Conservation (phyloP, 2,888 invertebrate species). For the Drosophila mulleri region DNA sequence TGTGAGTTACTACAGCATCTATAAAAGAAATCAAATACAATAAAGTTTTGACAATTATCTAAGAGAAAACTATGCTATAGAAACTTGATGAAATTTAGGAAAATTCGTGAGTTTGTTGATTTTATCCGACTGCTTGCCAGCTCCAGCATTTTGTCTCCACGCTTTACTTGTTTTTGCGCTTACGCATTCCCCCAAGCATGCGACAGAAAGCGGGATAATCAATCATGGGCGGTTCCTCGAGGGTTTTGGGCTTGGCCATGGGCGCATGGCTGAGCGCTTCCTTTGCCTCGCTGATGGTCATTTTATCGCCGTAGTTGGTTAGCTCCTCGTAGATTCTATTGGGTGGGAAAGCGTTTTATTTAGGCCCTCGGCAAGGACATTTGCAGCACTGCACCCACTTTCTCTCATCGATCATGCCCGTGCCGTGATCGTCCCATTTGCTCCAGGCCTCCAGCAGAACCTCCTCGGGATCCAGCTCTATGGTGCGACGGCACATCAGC, state of each 20-base stretch:
- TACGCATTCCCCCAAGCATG: slow-evolving; percentile 87
- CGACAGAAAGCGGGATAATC: slow-evolving; percentile 88
- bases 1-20: neutral
- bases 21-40: neutral
- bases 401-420: slow-evolving; percentile 88
- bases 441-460: slow-evolving; percentile 88
- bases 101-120: neutral
- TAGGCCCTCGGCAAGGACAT: too few species aligned
- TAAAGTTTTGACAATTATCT: neutral
- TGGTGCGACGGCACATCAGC: slow-evolving; percentile 87
- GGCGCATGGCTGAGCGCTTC: slow-evolving; percentile 88
- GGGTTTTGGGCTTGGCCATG: slow-evolving; percentile 86
- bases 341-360: neutral
- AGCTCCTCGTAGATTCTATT: slow-evolving; percentile 88
- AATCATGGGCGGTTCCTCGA: slow-evolving; percentile 87
- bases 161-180: slow-evolving; percentile 77
- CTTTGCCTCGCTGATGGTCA: slow-evolving; percentile 88
- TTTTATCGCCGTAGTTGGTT: slow-evolving; percentile 88
- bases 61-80: slow-evolving; percentile 3
- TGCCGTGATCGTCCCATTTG: slow-evolving; percentile 88
- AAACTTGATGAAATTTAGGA: slow-evolving; percentile 9
- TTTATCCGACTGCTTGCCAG: neutral
- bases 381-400: slow-evolving; percentile 84
- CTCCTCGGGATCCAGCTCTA: slow-evolving; percentile 88
- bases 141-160: neutral